Conservation (phyloP, 2,888 invertebrate species). For the Sinotaia quadrata region DNA sequence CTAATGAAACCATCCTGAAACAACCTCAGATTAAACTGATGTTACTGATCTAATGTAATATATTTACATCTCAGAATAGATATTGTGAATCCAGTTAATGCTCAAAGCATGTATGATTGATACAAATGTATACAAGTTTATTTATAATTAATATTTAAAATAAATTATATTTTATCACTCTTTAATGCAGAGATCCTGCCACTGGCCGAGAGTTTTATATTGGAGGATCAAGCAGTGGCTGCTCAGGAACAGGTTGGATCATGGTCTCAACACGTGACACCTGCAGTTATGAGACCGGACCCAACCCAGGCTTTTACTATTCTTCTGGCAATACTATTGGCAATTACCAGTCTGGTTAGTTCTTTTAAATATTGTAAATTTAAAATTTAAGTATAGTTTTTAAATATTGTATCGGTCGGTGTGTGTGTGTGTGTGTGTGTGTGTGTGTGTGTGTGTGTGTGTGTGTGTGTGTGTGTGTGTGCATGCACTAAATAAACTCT, state of each 20-base stretch:
- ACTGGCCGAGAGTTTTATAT: slow-evolving; percentile 49
- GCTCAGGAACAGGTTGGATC: slow-evolving; percentile 49
- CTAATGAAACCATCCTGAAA: no score
- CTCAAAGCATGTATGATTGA: no score
- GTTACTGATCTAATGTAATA: no score
- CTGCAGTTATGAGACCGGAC: slow-evolving; percentile 45
- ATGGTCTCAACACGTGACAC: slow-evolving; percentile 47
- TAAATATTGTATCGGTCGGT: not conserved
- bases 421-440: not conserved
- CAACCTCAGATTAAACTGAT: no score
- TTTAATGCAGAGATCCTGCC: slow-evolving; percentile 40
- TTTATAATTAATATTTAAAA: no score
- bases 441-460: not conserved
- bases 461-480: not conserved
- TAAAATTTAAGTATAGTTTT: not conserved
- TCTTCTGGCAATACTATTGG: slow-evolving; percentile 40
- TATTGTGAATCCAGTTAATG: no score
- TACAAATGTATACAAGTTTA: no score
- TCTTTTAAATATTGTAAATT: not conserved
- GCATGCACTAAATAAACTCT: no score
- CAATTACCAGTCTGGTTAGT: slow-evolving; percentile 27
- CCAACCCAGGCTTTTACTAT: slow-evolving; percentile 48
- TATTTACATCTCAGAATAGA: no score
- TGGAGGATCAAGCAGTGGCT: slow-evolving; percentile 41
- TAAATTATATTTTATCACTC: not conserved